These are phyloP conservation scores for Etheostoma spectabile DNA, from an alignment of 2,113 vertebrate genomes.

Conservation along the genomic window DNA sequence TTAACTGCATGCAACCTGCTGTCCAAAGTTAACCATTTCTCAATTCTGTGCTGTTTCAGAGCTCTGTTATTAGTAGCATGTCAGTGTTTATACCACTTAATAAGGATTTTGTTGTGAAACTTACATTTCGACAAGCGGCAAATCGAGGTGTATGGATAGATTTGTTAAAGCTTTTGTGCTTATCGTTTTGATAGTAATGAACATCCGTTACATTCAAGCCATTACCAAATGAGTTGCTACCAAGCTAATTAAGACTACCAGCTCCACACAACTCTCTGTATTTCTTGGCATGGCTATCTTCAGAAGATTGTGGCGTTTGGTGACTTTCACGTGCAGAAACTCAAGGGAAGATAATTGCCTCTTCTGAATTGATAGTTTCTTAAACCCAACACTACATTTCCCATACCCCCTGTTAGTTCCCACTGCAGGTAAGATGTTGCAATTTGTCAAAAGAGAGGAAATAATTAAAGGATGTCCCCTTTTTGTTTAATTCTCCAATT, in stretches of 20 bases:
- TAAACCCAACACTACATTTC: not conserved
- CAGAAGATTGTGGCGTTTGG: no score
- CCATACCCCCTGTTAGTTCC: not conserved
- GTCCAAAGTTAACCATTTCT: not conserved
- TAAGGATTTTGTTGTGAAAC: not conserved
- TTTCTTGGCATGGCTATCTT: no score
- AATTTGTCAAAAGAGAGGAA: constrained; percentile 1
- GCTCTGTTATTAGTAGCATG: constrained; percentile 49
- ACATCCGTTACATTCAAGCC: no score
- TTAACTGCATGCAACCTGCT: constrained; percentile 51
- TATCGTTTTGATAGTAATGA: no score
- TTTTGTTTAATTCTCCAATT: not conserved
- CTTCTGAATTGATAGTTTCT: not conserved
- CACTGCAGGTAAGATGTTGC: not conserved
- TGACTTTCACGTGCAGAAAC: no score
- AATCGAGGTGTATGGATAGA: not conserved
- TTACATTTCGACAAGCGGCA: not conserved
- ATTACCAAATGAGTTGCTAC: no score
- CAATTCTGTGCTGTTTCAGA: constrained; percentile 27
- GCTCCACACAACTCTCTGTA: no score
- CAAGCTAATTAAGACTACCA: no score
- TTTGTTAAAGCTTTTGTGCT: not conserved
- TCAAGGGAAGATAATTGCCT: no score
- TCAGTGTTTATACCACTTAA: not conserved
- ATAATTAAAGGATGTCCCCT: not conserved